These are phyloP conservation scores for Atlantisia rogersi DNA, from an alignment of 2,113 vertebrate genomes.

Conservation along the genomic window DNA sequence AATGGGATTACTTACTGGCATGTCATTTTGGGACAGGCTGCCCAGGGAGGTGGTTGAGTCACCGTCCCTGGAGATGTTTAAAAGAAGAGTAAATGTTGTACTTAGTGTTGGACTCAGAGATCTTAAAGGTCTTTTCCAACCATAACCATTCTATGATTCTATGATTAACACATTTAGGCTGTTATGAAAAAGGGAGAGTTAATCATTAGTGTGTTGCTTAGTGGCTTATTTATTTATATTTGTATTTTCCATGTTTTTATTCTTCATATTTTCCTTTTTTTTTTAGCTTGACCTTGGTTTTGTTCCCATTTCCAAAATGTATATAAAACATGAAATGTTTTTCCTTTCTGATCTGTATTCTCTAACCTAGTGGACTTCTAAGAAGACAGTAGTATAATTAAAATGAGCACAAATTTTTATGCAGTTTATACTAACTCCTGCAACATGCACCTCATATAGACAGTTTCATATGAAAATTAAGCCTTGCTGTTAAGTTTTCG, in stretches of 20 bases:
- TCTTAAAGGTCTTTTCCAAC: too few relatives aligned
- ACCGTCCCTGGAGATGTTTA: too few relatives aligned
- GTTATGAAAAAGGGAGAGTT: neutral
- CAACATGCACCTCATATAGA: neutral
- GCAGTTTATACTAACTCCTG: neutral
- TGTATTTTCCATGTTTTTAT: neutral
- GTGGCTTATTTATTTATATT: neutral
- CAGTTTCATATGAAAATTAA: neutral
- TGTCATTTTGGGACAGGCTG: neutral
- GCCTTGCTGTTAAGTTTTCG: neutral
- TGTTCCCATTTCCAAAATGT: neutral
- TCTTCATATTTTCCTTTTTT: neutral
- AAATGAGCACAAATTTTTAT: neutral
- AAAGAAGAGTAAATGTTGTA: too few relatives aligned
- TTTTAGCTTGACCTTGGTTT: neutral
- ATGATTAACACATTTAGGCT: neutral
- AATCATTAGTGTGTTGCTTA: neutral
- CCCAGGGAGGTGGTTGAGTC: too few relatives aligned
- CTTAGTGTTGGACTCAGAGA: too few relatives aligned
- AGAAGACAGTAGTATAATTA: neutral
- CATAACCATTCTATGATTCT: too few relatives aligned
- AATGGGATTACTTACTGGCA: neutral
- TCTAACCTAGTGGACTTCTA: neutral
- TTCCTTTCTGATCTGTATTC: neutral
- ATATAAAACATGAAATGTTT: neutral